Conservation (phyloP, 2,113 vertebrate genomes). For the Pan troglodytes region NHGRI_mPanTro3-v2.1_pri NC_072410.2:23056001-23056500, state of each 20-base stretch:
- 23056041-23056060: constrained; percentile 10
- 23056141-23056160: not conserved
- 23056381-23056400: not conserved
- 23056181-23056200: not conserved
- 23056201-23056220: not conserved
- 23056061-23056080: constrained; percentile 11
- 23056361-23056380: not conserved
- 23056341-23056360: not conserved
- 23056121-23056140: not conserved
- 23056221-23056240: not conserved
- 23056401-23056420: not conserved
- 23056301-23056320: not conserved
- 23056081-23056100: not conserved
- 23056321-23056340: not conserved
- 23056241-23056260: not conserved
- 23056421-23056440: not conserved
- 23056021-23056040: constrained; percentile 64
- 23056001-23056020: constrained; percentile 67
- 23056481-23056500: not conserved
- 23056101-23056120: not conserved
- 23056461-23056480: not conserved
- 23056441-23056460: not conserved
- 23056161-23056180: not conserved
- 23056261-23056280: not conserved
- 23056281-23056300: not conserved